phyloP scores from a whole-genome alignment of 2,888 invertebrate species.

The Strigamia transsilvanica region DNA sequence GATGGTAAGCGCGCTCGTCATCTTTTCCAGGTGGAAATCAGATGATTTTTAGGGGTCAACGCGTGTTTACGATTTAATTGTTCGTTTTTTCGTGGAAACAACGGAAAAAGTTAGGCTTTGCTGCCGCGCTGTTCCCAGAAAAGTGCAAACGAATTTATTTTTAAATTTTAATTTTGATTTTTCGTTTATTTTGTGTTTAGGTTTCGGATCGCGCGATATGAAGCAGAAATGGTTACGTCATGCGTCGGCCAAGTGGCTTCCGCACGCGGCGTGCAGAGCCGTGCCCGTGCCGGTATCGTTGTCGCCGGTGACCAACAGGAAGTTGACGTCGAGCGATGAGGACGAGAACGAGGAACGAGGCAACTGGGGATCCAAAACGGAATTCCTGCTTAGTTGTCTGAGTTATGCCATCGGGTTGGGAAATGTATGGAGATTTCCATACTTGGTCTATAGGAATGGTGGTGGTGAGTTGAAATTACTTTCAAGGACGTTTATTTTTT shows the following conservation, averaged over 20 bases:
- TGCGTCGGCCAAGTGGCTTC: constrained; percentile 10
- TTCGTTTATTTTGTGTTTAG: background rate
- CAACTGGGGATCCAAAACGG: constrained; percentile 67
- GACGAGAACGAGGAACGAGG: constrained; percentile 66
- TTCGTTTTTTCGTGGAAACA: too few relatives aligned
- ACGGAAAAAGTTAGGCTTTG: background rate
- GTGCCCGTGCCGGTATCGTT: background rate
- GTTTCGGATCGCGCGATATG: background rate
- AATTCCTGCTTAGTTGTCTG: constrained; percentile 70
- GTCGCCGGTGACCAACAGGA: constrained; percentile 43
- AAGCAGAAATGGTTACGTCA: constrained; percentile 27
- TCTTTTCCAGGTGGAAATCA: background rate
- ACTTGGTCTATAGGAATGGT: constrained; percentile 67
- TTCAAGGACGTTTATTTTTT: background rate
- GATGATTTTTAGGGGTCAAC: background rate
- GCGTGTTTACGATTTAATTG: too few relatives aligned
- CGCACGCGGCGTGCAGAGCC: background rate
- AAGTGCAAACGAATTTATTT: too few relatives aligned
- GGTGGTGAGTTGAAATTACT: constrained; percentile 59
- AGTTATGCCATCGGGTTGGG: constrained; percentile 72
- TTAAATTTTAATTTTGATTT: too few relatives aligned
- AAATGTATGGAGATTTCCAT: constrained; percentile 74
- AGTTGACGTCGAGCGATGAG: constrained; percentile 60
- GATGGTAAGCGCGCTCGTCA: background rate
- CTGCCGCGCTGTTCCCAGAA: background rate